Evolutionary conservation across 2,888 invertebrate species (phyloP).

Genomic region (Diarsia rubi): DNA sequence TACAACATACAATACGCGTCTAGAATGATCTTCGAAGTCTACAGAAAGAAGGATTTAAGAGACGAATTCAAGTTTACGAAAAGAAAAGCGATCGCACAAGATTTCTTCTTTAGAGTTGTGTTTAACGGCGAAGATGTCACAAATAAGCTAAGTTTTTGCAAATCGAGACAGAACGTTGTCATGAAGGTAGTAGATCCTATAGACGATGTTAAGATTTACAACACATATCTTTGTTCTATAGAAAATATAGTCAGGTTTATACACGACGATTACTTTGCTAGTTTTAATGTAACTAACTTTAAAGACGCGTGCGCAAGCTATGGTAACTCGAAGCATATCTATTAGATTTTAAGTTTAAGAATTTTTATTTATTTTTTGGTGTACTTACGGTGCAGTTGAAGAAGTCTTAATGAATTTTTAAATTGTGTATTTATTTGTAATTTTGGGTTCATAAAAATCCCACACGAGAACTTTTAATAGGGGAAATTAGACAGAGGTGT

Average conservation of each 20-base stretch:
- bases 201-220: constrained; percentile 79
- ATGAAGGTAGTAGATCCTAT: constrained; percentile 85
- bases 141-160: constrained; percentile 95
- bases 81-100: constrained; percentile 91
- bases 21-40: constrained; percentile 96
- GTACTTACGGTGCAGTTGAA: constrained; percentile 37
- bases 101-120: constrained; percentile 95
- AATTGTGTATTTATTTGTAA: constrained; percentile 5
- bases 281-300: constrained; percentile 96
- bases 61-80: constrained; percentile 90
- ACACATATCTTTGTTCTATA: constrained; percentile 94
- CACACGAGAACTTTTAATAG: background rate
- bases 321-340: constrained; percentile 75
- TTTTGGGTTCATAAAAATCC: background rate
- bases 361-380: constrained; percentile 47
- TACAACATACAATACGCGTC: constrained; percentile 96
- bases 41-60: constrained; percentile 91
- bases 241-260: constrained; percentile 97
- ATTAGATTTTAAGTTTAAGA: constrained; percentile 48
- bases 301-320: constrained; percentile 94
- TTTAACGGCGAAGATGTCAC: constrained; percentile 97
- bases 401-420: background rate
- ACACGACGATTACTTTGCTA: constrained; percentile 96
- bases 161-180: constrained; percentile 88
- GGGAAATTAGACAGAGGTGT: too few species aligned